phyloP scores from a whole-genome alignment of 2,888 invertebrate genomes.

The Amphipyra tragopoginis region DNA sequence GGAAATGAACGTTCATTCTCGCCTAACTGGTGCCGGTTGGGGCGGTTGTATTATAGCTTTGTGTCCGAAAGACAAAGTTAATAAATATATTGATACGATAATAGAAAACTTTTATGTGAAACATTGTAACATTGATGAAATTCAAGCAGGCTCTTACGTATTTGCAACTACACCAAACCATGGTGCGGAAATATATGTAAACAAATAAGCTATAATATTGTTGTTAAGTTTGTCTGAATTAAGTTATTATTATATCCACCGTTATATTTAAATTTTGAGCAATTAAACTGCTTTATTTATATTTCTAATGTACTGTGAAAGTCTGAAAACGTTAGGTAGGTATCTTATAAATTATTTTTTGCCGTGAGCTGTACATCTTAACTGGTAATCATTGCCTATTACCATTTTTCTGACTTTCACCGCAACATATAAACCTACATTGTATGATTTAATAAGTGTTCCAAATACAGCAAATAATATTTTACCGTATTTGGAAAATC shows the following conservation, averaged over 20 bases:
- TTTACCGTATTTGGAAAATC: too few relatives aligned
- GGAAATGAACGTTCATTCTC: conserved; percentile 93
- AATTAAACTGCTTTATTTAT: too few relatives aligned
- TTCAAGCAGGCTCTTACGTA: conserved; percentile 89
- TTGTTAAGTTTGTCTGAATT: neutral
- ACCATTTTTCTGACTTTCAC: too few relatives aligned
- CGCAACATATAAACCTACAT: too few relatives aligned
- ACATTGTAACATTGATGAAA: conserved; percentile 86
- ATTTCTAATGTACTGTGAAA: too few relatives aligned
- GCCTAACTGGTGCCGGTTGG: conserved; percentile 99
- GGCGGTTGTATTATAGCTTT: conserved; percentile 98
- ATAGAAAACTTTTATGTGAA: conserved; percentile 92
- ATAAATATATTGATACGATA: conserved; percentile 92
- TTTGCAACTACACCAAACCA: conserved; percentile 94
- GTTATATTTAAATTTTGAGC: neutral
- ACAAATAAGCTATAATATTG: conserved; percentile 20
- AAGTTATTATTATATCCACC: conserved; percentile 3
- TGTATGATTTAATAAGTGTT: too few relatives aligned
- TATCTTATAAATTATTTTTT: too few relatives aligned
- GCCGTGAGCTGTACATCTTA: too few relatives aligned
- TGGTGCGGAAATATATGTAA: conserved; percentile 90
- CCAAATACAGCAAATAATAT: too few relatives aligned
- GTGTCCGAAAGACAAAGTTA: conserved; percentile 91
- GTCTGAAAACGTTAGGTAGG: too few relatives aligned
- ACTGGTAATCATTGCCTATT: too few relatives aligned